Evolutionary conservation across 2,113 vertebrate species (phyloP).

Genomic region (Cairina moschata): DNA sequence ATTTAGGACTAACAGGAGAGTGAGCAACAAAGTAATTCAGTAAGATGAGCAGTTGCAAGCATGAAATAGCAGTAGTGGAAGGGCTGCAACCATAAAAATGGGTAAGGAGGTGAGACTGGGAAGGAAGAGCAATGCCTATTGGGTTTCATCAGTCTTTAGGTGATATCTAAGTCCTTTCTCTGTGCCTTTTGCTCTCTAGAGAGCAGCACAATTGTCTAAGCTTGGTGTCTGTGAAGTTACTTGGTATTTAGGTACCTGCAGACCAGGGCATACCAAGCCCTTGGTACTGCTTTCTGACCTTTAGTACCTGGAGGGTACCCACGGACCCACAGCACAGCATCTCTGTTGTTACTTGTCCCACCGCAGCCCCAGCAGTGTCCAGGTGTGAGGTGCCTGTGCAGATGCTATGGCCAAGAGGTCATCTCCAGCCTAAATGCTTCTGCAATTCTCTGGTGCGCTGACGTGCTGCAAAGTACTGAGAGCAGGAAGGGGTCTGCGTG

Average conservation of each 20-base stretch:
- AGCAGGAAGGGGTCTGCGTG: neutral
- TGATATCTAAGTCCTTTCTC: neutral
- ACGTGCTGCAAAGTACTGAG: neutral
- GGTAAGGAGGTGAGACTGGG: neutral
- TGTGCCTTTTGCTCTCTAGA: neutral
- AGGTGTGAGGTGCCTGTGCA: neutral
- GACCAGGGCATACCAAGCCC: neutral
- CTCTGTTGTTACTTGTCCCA: accelerated
- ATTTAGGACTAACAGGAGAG: neutral
- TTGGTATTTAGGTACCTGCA: neutral
- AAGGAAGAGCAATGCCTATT: neutral
- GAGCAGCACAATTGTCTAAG: neutral
- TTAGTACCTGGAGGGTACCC: neutral
- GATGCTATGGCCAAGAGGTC: neutral
- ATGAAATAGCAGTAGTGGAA: neutral
- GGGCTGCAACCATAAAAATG: neutral
- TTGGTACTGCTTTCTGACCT: neutral
- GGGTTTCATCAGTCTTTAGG: neutral
- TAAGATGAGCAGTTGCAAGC: neutral
- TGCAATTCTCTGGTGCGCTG: too few species aligned
- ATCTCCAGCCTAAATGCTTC: neutral
- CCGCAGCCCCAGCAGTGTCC: neutral
- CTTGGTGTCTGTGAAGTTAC: neutral
- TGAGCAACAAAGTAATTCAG: neutral
- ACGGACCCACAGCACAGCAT: neutral